Percentiles rank a stretch among this genome's conserved stretches.
phyloP scores from a whole-genome alignment of 2,797 vertebrate genomes.

The Pseudocheirus occidentalis region DNA sequence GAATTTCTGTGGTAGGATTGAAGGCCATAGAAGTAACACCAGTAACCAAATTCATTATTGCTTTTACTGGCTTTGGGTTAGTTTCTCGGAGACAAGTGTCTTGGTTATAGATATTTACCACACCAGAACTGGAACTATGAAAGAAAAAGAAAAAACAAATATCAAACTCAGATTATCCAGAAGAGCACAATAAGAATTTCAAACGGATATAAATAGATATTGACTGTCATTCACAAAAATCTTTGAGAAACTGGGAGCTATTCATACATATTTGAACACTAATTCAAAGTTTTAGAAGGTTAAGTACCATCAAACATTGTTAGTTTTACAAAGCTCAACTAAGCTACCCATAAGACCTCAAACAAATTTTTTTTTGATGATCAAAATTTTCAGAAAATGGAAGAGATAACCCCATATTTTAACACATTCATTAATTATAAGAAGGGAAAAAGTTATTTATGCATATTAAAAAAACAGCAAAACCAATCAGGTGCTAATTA shows the following conservation, averaged over 20 bases:
- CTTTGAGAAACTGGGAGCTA: background rate
- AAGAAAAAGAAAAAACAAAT: constrained; percentile 36
- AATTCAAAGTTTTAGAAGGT: constrained; percentile 5
- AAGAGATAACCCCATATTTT: background rate
- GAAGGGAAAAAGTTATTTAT: background rate
- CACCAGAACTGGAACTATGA: constrained; percentile 92
- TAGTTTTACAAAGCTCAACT: background rate
- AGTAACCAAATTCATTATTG: constrained; percentile 94
- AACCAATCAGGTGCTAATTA: background rate
- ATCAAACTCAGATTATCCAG: constrained; percentile 17
- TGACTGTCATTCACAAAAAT: background rate
- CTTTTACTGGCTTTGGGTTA: constrained; percentile 91
- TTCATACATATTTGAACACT: background rate
- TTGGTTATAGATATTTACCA: constrained; percentile 94
- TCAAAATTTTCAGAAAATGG: constrained; percentile 10
- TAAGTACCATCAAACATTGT: constrained; percentile 16
- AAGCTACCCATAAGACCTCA: constrained; percentile 20
- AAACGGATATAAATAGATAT: constrained; percentile 7
- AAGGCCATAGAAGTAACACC: constrained; percentile 90
- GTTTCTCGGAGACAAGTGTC: constrained; percentile 88
- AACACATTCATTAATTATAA: background rate
- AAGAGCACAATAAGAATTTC: constrained; percentile 45
- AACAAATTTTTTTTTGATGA: background rate
- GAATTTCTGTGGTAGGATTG: constrained; percentile 91
- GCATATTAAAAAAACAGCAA: background rate